These are phyloP conservation scores for Pipistrellus pipistrellus DNA, from an alignment of 2,797 vertebrate species.

Conservation along the genomic window DNA sequence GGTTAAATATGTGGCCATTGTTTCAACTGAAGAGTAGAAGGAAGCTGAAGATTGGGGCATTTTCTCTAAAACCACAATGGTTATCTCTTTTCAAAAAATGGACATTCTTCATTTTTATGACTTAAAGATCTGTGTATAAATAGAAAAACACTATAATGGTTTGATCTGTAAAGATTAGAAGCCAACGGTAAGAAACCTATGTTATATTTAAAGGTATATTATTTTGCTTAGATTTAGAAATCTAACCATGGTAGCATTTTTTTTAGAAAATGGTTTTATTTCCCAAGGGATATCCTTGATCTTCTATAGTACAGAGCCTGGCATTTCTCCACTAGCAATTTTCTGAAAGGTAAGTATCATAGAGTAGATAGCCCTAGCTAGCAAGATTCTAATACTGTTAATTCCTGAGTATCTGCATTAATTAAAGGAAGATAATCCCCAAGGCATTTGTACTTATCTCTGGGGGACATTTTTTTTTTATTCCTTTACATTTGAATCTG, in stretches of 20 bases:
- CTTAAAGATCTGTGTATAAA: slow-evolving; percentile 42
- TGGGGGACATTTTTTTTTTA: slow-evolving; percentile 4
- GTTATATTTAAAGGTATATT: not conserved
- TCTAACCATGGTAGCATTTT: not conserved
- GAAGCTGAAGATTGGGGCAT: not conserved
- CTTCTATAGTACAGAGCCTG: not conserved
- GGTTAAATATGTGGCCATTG: slow-evolving; percentile 8
- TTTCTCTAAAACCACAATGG: slow-evolving; percentile 44
- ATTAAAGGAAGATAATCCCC: not conserved
- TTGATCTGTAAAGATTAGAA: slow-evolving; percentile 10
- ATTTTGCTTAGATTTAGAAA: slow-evolving; percentile 48
- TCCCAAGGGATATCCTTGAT: not conserved
- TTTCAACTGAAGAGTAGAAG: not conserved
- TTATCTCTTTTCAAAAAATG: slow-evolving; percentile 53
- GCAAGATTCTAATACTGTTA: not conserved
- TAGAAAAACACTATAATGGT: not conserved
- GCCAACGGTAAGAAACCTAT: not conserved
- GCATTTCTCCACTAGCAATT: not conserved
- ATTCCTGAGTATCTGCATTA: not conserved
- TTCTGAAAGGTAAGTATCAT: not conserved
- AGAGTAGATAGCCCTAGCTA: not conserved
- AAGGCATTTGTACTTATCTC: not conserved
- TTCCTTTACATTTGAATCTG: not conserved
- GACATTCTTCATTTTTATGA: slow-evolving; percentile 42
- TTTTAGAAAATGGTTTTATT: slow-evolving; percentile 27